Evolutionary conservation across 2,888 invertebrate genomes (phyloP).

Genomic region (Lasioglossum marginatum): DNA sequence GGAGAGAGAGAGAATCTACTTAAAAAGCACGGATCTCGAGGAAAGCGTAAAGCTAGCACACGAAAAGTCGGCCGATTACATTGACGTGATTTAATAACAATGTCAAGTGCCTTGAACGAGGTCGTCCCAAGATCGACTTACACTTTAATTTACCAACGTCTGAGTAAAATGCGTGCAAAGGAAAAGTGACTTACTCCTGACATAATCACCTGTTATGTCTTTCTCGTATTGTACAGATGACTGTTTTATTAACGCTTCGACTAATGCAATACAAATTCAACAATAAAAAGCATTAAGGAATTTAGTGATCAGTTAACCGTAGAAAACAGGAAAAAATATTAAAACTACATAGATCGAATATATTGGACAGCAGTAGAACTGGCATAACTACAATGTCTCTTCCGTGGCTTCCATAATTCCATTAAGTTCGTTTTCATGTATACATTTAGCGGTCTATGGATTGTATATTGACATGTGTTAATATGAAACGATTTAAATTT

Average conservation of each 20-base stretch:
- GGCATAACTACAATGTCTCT: slow-evolving; percentile 49
- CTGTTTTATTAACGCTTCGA: neutral
- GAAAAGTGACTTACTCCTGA: slow-evolving; percentile 11
- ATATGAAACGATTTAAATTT: slow-evolving; percentile 15
- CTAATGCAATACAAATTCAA: neutral
- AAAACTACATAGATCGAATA: slow-evolving; percentile 38
- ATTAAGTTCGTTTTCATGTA: slow-evolving; percentile 54
- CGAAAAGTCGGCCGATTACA: slow-evolving; percentile 19
- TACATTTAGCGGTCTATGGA: slow-evolving; percentile 19
- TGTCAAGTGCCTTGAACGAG: slow-evolving; percentile 39
- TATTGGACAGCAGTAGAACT: slow-evolving; percentile 47
- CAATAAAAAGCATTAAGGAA: neutral
- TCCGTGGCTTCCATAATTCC: slow-evolving; percentile 66
- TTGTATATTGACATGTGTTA: neutral
- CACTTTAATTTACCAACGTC: slow-evolving; percentile 5
- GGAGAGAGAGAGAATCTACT: neutral
- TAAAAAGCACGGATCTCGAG: neutral
- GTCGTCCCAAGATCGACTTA: slow-evolving; percentile 22
- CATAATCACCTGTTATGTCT: neutral
- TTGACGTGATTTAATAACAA: slow-evolving; percentile 38
- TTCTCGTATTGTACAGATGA: neutral
- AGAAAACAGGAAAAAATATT: slow-evolving; percentile 15
- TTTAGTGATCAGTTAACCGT: neutral
- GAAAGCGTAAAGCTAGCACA: slow-evolving; percentile 14
- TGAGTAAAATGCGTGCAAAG: slow-evolving; percentile 11